These are phyloP conservation scores for Drosophila neonasuta DNA, from an alignment of 2,888 invertebrate genomes.

Conservation along the genomic window DNA sequence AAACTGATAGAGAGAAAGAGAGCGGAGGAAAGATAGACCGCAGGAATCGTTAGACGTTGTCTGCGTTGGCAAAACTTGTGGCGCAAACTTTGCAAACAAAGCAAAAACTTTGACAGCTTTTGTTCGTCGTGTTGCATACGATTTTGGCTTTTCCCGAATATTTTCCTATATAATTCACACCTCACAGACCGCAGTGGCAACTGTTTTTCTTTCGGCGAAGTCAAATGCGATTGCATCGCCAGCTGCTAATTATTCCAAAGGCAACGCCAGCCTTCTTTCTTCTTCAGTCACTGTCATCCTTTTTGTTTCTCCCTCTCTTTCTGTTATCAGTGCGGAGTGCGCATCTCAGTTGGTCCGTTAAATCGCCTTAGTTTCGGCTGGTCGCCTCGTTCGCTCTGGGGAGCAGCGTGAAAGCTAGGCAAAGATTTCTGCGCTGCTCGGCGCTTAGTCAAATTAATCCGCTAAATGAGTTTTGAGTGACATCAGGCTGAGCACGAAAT, in stretches of 20 bases:
- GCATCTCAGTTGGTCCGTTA: conserved; percentile 46
- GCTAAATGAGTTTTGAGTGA: conserved; percentile 66
- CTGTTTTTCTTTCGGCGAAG: conserved; percentile 1
- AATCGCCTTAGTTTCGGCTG: conserved; percentile 57
- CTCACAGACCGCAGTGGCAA: conserved; percentile 28
- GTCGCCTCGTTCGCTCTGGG: conserved; percentile 3
- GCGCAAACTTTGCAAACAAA: conserved; percentile 58
- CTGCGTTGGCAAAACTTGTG: conserved; percentile 68
- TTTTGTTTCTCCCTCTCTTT: conserved; percentile 32
- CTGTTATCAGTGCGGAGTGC: neutral
- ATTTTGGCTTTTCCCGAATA: conserved; percentile 36
- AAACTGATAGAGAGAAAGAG: neutral
- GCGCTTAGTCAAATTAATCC: conserved; percentile 66
- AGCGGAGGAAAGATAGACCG: conserved; percentile 11
- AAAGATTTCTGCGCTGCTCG: conserved; percentile 34
- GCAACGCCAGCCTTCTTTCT: neutral
- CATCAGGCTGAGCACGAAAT: conserved; percentile 34
- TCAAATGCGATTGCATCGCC: conserved; percentile 34
- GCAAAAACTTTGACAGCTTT: conserved; percentile 54
- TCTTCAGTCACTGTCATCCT: neutral
- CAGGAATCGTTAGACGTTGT: conserved; percentile 49
- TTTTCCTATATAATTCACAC: conserved; percentile 50
- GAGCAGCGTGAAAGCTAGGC: conserved; percentile 12
- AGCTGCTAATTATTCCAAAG: conserved; percentile 59
- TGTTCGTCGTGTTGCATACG: conserved; percentile 54